phyloP scores from a whole-genome alignment of 2,797 vertebrate genomes.

The Pseudochirops cupreus region DNA sequence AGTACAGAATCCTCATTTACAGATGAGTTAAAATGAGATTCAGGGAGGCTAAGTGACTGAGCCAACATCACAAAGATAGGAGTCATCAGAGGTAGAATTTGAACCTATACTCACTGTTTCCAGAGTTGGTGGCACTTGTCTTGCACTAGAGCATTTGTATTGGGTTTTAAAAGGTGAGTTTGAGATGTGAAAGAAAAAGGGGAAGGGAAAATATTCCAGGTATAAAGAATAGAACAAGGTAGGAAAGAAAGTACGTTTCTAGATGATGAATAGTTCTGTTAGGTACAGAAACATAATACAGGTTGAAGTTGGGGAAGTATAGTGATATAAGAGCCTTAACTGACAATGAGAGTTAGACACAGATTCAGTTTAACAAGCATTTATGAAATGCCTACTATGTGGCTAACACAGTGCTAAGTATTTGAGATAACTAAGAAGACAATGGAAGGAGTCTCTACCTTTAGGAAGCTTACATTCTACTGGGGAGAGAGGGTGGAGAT shows the following conservation, averaged over 20 bases:
- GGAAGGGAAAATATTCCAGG: not conserved
- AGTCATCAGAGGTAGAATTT: not conserved
- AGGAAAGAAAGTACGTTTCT: not conserved
- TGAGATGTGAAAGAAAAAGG: not conserved
- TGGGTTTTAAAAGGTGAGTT: not conserved
- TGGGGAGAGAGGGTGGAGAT: not conserved
- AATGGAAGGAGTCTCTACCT: not conserved
- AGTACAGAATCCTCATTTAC: not conserved
- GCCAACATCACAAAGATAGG: not conserved
- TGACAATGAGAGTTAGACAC: not conserved
- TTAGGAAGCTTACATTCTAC: not conserved
- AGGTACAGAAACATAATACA: not conserved
- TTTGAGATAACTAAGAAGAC: not conserved
- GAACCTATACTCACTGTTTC: not conserved
- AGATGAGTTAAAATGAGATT: not conserved
- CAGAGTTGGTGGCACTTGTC: not conserved
- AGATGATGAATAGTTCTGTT: not conserved
- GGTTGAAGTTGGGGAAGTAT: not conserved
- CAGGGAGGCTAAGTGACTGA: not conserved
- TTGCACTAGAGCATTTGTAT: not conserved
- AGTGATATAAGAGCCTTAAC: not conserved
- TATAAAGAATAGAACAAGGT: not conserved
- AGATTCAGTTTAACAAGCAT: not conserved
- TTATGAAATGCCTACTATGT: not conserved
- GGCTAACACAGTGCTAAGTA: not conserved